phyloP scores from a whole-genome alignment of 2,113 vertebrate genomes.

The Sarotherodon lohbergeri region DNA sequence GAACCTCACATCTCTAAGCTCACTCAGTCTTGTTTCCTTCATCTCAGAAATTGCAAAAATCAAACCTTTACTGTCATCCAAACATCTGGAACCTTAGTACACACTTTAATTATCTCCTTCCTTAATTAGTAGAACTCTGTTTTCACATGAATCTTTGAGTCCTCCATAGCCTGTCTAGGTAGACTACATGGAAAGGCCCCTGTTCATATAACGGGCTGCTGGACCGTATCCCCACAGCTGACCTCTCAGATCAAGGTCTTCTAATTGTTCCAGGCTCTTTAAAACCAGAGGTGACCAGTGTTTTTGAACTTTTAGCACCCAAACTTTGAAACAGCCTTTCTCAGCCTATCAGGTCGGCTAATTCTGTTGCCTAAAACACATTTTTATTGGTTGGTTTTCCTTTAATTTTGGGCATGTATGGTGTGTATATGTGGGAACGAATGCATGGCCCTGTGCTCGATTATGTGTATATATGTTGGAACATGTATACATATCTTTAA shows the following conservation, averaged over 20 bases:
- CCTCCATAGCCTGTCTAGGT: not conserved
- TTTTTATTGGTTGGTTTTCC: not conserved
- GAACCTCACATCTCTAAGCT: not conserved
- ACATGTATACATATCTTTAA: not conserved
- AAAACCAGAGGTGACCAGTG: not conserved
- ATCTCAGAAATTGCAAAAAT: not conserved
- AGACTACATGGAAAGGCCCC: not conserved
- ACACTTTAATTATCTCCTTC: not conserved
- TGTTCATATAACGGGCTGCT: not conserved
- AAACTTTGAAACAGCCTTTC: accelerated
- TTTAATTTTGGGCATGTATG: accelerated
- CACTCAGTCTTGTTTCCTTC: not conserved
- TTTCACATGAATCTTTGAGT: accelerated
- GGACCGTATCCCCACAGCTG: not conserved
- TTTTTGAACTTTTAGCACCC: not conserved
- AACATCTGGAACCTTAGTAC: not conserved
- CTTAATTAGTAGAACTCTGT: not conserved
- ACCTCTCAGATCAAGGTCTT: not conserved
- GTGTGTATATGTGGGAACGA: not conserved
- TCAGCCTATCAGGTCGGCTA: not conserved
- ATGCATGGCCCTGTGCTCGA: not conserved
- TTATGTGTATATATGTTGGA: not conserved
- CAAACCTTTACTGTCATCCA: not conserved
- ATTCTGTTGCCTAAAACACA: not conserved
- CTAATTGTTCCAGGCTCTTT: not conserved